These are phyloP conservation scores for Ciconia maguari DNA, from an alignment of 2,113 vertebrate species.

Conservation along the genomic window DNA sequence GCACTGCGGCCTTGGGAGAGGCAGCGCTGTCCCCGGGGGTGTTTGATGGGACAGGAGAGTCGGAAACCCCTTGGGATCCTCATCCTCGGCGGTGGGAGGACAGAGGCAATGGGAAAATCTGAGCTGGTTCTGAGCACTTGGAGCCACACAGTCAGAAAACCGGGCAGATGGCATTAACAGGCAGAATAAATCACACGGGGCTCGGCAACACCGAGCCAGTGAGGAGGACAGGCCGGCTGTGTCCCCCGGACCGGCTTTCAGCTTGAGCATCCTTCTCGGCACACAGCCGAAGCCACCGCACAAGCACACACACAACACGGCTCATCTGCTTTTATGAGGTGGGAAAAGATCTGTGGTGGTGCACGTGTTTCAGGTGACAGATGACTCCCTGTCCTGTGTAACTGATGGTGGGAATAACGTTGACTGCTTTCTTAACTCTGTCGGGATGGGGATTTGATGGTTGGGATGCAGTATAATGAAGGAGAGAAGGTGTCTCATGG, in stretches of 20 bases:
- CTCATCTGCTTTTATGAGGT: not conserved
- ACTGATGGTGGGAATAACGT: not conserved
- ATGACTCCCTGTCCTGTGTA: not conserved
- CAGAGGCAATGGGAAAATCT: not conserved
- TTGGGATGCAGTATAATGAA: not conserved
- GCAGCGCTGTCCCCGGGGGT: not conserved
- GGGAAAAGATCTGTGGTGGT: not conserved
- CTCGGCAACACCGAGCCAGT: accelerated
- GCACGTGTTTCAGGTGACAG: not conserved
- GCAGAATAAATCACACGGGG: not conserved
- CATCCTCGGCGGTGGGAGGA: not conserved
- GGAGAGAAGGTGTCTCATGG: not conserved
- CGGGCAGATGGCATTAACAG: not conserved
- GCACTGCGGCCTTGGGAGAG: not conserved
- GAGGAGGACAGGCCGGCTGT: not conserved
- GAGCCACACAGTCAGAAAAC: not conserved
- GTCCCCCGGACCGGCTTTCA: not conserved
- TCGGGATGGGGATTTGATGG: not conserved
- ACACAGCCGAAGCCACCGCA: not conserved
- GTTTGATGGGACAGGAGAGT: not conserved
- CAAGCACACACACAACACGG: not conserved
- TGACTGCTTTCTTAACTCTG: not conserved
- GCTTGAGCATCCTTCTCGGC: not conserved
- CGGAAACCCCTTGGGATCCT: not conserved
- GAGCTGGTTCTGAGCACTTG: not conserved